A percentile compares a stretch with the other conserved stretches of the same genome.
Evolutionary conservation across 1,140 invertebrate genomes (phyloP).

Genomic region (Gerris buenoi): DNA sequence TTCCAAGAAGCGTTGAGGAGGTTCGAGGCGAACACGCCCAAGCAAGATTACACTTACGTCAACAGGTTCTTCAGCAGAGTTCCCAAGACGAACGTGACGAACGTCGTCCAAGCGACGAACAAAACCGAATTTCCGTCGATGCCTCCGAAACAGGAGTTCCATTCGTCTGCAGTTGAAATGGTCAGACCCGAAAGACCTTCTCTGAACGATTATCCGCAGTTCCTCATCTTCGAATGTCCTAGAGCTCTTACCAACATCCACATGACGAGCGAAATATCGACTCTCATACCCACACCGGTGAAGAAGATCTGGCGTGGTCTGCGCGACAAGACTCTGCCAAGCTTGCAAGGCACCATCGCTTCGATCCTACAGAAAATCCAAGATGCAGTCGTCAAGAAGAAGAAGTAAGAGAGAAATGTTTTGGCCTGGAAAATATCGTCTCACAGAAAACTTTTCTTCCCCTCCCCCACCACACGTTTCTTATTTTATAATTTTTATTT

Average conservation of each 20-base stretch:
- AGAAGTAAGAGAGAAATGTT: not conserved
- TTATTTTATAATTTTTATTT: no score
- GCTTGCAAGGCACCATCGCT: not conserved
- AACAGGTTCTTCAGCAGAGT: not conserved
- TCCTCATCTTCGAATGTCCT: not conserved
- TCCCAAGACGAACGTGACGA: not conserved
- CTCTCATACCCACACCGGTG: not conserved
- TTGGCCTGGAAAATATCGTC: no score
- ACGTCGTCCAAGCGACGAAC: no score
- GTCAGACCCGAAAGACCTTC: not conserved
- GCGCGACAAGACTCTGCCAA: not conserved
- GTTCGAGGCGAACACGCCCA: not conserved
- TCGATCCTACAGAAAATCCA: not conserved
- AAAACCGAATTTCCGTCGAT: not conserved
- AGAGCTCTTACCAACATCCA: not conserved
- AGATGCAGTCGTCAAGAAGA: not conserved
- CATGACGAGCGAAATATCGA: no score
- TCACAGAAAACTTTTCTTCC: no score
- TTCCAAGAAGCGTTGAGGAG: not conserved
- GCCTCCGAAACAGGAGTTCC: not conserved
- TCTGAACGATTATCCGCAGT: not conserved
- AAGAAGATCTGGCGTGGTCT: not conserved
- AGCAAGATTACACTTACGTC: not conserved
- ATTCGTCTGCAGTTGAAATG: not conserved
- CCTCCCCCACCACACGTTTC: no score